A percentile compares a stretch with the other conserved stretches of the same genome.
phyloP scores from a whole-genome alignment of 2,888 invertebrate genomes.

The Andrena trimmerana region DNA sequence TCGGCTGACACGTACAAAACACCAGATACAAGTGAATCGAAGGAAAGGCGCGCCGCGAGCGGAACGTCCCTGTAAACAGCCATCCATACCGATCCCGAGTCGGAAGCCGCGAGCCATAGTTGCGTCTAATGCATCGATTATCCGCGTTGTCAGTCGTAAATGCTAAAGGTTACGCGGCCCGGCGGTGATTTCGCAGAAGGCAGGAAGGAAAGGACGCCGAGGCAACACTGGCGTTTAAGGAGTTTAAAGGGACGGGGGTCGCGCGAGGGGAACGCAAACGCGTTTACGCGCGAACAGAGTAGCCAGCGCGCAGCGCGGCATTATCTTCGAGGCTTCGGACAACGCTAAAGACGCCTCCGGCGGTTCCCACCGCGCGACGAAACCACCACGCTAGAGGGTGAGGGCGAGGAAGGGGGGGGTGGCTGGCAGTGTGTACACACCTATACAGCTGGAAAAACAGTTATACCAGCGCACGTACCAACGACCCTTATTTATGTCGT shows the following conservation, averaged over 20 bases:
- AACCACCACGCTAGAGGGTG: constrained; percentile 3
- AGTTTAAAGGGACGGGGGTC: constrained; percentile 10
- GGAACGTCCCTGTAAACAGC: not conserved
- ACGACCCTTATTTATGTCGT: constrained; percentile 71
- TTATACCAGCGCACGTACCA: constrained; percentile 62
- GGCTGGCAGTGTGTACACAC: constrained; percentile 11
- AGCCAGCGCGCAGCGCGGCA: constrained; percentile 21
- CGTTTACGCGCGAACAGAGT: not conserved
- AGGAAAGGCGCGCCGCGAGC: too few relatives aligned
- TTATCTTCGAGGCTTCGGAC: constrained; percentile 36
- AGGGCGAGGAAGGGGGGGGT: not conserved
- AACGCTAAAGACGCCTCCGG: constrained; percentile 44
- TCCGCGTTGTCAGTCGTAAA: not conserved
- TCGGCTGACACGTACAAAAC: not conserved
- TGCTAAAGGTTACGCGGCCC: not conserved
- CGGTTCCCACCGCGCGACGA: constrained; percentile 47
- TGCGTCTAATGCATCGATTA: not conserved
- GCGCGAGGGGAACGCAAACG: constrained; percentile 21
- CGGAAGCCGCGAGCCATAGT: not conserved
- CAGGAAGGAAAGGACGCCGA: not conserved
- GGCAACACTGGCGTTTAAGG: constrained; percentile 5
- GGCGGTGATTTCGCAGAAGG: not conserved
- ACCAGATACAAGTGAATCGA: too few relatives aligned
- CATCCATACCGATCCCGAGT: not conserved
- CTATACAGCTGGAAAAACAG: constrained; percentile 62